A percentile compares a stretch with the other conserved stretches of the same genome.
These are phyloP conservation scores for Poeciliopsis turrubarensis DNA, from an alignment of 2,113 vertebrate species.

Conservation along the genomic window DNA sequence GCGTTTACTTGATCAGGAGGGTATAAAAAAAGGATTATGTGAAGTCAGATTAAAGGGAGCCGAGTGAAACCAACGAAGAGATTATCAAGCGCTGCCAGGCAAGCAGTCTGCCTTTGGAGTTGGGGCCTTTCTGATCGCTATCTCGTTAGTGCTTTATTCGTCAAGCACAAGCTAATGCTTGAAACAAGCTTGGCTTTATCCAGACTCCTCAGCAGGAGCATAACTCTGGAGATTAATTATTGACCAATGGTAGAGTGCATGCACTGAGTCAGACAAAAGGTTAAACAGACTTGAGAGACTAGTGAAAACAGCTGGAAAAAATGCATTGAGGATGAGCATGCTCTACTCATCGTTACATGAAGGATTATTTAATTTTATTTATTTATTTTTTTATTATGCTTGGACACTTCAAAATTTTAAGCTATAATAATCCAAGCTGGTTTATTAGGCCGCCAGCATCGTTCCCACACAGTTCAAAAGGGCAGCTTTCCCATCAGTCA, in stretches of 20 bases:
- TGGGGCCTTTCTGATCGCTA: constrained; percentile 75
- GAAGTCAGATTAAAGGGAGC: constrained; percentile 81
- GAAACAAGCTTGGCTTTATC: constrained; percentile 70
- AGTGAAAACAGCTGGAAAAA: not conserved
- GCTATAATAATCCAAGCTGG: too few relatives aligned
- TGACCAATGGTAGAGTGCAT: constrained; percentile 44
- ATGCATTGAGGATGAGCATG: not conserved
- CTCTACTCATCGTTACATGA: not conserved
- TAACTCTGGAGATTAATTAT: constrained; percentile 47
- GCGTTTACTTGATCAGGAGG: constrained; percentile 81
- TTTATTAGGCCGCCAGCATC: too few relatives aligned
- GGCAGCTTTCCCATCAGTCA: too few relatives aligned
- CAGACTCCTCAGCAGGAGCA: constrained; percentile 51
- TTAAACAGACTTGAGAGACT: constrained; percentile 1
- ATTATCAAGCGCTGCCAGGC: constrained; percentile 80
- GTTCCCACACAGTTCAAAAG: too few relatives aligned
- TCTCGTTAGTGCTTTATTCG: constrained; percentile 78
- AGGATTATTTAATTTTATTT: not conserved
- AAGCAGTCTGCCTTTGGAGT: constrained; percentile 75
- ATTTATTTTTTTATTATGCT: not conserved
- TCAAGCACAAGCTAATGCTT: constrained; percentile 73
- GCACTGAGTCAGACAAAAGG: constrained; percentile 17
- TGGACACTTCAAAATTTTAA: not conserved
- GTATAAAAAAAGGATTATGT: constrained; percentile 76
- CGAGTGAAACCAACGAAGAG: constrained; percentile 73